Base-by-base conservation (phyloP, 2,888 invertebrate genomes). In the Eupithecia tripunctaria region DNA sequence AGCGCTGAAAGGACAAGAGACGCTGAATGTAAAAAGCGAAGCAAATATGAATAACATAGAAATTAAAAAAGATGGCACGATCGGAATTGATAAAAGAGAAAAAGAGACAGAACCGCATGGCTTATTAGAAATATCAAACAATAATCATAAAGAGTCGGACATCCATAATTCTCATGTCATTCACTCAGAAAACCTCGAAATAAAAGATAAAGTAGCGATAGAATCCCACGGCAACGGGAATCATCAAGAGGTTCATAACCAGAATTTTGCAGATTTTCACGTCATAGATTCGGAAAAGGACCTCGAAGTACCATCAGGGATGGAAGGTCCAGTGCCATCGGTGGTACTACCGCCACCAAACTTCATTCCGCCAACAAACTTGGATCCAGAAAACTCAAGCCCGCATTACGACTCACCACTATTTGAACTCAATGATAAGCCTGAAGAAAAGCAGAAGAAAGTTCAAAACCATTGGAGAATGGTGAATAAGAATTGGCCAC, bases 231-330 rank as follows among this genome's bases (percentile, higher is more conserved):
- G 69, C 62, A 38, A 67, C 59, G 70, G 69, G 21, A 65, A 66
- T 21, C 65, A 70, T 21, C 77, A 73, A 72, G 41, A 43, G 8
- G 79, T 89, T 59, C 85, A 88, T 0, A 91, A 92, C 78, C 91
- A 91, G 0, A 85, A 77, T 12, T 78, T 93, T 59, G 77, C 86
- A 0, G 80, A 85, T 73, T 95, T 94, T 67, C 94, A 94, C 68
- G 87, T 95, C 2, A 90, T 95, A 76, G 89, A 94, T 75, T 82
- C 89, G 1, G 94, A 93, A 1, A 90, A 86, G 75, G 95, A 95
- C 82, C 82, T 95, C 70, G 94, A 94, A 59, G 90, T 94, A 0
- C 95, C 95, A 0, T 79, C 86, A 0, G 94, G 95, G 0, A 60
- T 92, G 0, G 95, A 95, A 83, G 95, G 95, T 0, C 94, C 94